Evolutionary conservation across 2,113 vertebrate genomes (phyloP).

Genomic region (Turdus rufiventris): DNA sequence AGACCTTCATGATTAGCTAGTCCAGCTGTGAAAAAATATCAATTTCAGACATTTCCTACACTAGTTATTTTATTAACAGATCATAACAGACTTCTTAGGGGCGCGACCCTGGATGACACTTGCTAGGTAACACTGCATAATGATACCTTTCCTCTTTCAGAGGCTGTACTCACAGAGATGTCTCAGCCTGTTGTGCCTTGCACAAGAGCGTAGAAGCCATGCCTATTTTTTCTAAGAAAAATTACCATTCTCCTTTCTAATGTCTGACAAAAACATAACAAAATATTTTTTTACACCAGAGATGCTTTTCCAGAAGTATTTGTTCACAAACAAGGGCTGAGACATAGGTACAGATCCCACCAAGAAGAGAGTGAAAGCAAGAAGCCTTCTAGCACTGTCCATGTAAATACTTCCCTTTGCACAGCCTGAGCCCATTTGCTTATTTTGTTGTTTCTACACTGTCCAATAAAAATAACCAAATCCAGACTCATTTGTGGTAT

Average conservation of each 20-base stretch:
- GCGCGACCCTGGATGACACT: neutral
- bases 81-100: neutral
- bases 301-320: neutral
- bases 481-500: neutral
- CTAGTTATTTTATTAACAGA: neutral
- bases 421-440: constrained; percentile 25
- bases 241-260: neutral
- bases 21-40: neutral
- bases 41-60: neutral
- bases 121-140: neutral
- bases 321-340: neutral
- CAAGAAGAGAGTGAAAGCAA: neutral
- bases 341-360: neutral
- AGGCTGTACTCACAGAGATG: neutral
- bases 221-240: neutral
- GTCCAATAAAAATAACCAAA: constrained; percentile 18
- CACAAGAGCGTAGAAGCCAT: neutral
- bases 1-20: neutral
- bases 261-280: neutral
- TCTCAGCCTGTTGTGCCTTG: neutral
- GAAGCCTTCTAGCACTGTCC: neutral
- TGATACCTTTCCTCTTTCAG: neutral
- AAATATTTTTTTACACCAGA: neutral
- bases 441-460: neutral
- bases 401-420: neutral